A percentile compares a stretch with the other conserved stretches of the same genome.
phyloP scores from a whole-genome alignment of 2,888 invertebrate species.

The Rhingia campestris region DNA sequence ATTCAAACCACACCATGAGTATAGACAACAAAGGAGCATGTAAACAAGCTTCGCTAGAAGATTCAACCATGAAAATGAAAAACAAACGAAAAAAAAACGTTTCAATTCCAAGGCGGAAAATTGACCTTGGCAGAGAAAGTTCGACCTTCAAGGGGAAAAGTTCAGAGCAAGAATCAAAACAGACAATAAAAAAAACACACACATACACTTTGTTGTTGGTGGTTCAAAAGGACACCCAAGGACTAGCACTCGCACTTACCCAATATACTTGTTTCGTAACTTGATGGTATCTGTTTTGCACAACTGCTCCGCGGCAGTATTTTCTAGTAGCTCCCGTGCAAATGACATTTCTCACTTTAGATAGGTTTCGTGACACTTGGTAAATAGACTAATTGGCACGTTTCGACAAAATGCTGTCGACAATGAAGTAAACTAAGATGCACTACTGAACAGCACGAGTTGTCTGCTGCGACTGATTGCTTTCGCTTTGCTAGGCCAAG shows the following conservation, averaged over 20 bases:
- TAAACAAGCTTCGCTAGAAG: neutral
- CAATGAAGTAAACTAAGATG: neutral
- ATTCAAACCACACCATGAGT: no score
- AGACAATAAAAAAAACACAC: neutral
- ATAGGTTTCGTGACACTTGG: constrained; percentile 26
- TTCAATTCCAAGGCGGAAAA: constrained; percentile 58
- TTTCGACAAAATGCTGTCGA: neutral
- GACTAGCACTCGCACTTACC: constrained; percentile 85
- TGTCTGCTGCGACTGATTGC: constrained; percentile 12
- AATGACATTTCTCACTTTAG: constrained; percentile 78
- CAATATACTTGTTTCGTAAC: constrained; percentile 91
- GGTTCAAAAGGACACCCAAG: constrained; percentile 37
- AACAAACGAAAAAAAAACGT: constrained; percentile 32
- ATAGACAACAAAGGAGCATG: no score
- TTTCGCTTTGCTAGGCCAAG: neutral
- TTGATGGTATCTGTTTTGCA: constrained; percentile 91
- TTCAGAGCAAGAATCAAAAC: constrained; percentile 27
- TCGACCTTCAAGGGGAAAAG: constrained; percentile 51
- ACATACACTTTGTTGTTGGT: neutral
- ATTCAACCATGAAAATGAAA: constrained; percentile 10
- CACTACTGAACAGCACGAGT: constrained; percentile 2
- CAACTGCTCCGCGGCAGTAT: constrained; percentile 85
- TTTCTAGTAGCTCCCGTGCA: constrained; percentile 78
- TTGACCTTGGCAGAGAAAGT: constrained; percentile 80
- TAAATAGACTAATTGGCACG: constrained; percentile 29